These are phyloP conservation scores for Phaethon lepturus DNA, from an alignment of 2,113 vertebrate species.

Conservation along the genomic window DNA sequence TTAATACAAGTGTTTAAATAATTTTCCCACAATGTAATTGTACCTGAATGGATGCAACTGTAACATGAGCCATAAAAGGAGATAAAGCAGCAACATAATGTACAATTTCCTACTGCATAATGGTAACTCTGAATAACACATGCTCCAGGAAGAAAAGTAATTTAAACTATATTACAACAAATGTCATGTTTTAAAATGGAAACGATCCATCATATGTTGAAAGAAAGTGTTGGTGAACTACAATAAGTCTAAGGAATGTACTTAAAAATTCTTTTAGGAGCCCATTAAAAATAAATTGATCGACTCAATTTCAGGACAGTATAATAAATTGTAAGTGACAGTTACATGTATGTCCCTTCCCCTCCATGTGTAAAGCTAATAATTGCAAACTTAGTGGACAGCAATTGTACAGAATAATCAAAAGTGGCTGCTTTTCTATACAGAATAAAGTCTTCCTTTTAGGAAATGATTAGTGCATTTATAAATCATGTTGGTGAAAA, in stretches of 20 bases:
- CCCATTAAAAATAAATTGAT: constrained; percentile 79
- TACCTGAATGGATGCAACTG: constrained; percentile 68
- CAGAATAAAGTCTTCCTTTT: neutral
- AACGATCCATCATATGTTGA: constrained; percentile 73
- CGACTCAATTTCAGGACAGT: constrained; percentile 67
- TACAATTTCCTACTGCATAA: constrained; percentile 75
- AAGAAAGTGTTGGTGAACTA: constrained; percentile 53
- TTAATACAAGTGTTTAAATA: constrained; percentile 68
- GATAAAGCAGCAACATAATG: constrained; percentile 77
- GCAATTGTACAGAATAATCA: neutral
- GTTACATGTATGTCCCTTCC: constrained; percentile 11
- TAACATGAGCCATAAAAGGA: constrained; percentile 70
- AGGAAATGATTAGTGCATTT: neutral
- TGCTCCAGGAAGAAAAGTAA: constrained; percentile 77
- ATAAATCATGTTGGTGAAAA: neutral
- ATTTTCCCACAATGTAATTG: constrained; percentile 50
- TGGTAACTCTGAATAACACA: constrained; percentile 74
- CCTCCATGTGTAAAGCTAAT: neutral
- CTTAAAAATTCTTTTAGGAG: constrained; percentile 67
- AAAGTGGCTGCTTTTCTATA: neutral
- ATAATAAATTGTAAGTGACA: constrained; percentile 65
- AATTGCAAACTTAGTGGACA: constrained; percentile 28
- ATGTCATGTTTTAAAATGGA: constrained; percentile 79
- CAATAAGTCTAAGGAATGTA: constrained; percentile 55
- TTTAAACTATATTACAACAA: constrained; percentile 82